Conservation (phyloP, 2,113 vertebrate species). For the Corydoras maculifer region DNA sequence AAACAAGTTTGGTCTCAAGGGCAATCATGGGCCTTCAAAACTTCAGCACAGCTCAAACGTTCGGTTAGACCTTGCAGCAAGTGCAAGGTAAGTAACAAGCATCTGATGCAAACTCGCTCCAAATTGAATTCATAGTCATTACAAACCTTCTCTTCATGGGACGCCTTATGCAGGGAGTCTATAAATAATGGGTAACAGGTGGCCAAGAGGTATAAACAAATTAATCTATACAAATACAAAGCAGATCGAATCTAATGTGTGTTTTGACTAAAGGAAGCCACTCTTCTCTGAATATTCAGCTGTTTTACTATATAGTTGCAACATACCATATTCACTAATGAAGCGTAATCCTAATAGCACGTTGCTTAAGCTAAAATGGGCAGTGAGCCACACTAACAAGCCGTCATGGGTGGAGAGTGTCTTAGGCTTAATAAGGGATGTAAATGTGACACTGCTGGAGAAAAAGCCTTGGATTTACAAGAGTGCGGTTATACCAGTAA, state of each 20-base stretch:
- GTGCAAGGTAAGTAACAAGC: not conserved
- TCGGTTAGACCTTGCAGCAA: not conserved
- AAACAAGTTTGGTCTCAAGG: constrained; percentile 31
- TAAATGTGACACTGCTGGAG: constrained; percentile 46
- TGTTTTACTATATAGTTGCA: constrained; percentile 6
- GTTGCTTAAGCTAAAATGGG: constrained; percentile 23
- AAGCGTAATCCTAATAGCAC: constrained; percentile 42
- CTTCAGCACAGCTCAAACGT: not conserved
- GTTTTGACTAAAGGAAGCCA: constrained; percentile 1
- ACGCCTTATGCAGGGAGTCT: constrained; percentile 12
- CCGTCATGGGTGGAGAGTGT: constrained; percentile 36
- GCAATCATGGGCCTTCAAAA: constrained; percentile 1
- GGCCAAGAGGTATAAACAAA: constrained; percentile 24
- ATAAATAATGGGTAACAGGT: constrained; percentile 35
- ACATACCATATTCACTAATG: constrained; percentile 31
- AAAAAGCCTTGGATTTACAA: constrained; percentile 28
- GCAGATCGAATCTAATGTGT: constrained; percentile 8
- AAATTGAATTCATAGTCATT: not conserved
- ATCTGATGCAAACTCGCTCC: not conserved
- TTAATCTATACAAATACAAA: constrained; percentile 5
- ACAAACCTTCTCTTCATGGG: constrained; percentile 1
- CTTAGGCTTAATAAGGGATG: constrained; percentile 41
- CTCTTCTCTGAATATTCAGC: not conserved
- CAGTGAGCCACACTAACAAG: constrained; percentile 23
- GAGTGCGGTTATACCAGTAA: constrained; percentile 8